A percentile compares a stretch with the other conserved stretches of the same genome.
Evolutionary conservation across 1,140 invertebrate genomes (phyloP).

Genomic region (Drosophila leontia): DNA sequence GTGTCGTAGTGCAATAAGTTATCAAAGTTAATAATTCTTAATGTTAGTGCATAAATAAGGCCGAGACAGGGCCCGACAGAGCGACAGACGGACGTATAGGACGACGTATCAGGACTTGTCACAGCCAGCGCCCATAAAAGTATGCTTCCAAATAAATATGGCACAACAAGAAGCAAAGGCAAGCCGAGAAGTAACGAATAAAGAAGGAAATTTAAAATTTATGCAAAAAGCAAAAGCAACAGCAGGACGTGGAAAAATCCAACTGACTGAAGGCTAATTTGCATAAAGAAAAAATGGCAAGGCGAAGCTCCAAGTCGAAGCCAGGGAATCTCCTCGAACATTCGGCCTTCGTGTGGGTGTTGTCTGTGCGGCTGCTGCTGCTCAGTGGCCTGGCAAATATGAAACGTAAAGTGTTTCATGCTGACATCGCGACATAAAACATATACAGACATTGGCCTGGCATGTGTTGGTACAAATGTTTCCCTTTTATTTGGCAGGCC

Average conservation of each 20-base stretch:
- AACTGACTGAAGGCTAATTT: constrained; percentile 67
- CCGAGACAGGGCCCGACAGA: constrained; percentile 6
- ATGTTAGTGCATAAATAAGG: constrained; percentile 83
- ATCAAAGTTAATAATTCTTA: constrained; percentile 84
- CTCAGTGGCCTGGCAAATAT: constrained; percentile 76
- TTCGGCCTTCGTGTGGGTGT: constrained; percentile 12
- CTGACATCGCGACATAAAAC: constrained; percentile 76
- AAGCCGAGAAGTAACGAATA: constrained; percentile 54
- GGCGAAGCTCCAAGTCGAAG: constrained; percentile 52
- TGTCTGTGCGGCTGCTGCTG: constrained; percentile 10
- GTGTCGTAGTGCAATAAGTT: constrained; percentile 74
- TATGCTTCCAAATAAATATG: constrained; percentile 56
- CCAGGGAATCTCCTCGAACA: constrained; percentile 2
- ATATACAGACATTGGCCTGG: constrained; percentile 13
- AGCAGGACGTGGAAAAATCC: constrained; percentile 34
- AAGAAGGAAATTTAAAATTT: constrained; percentile 78
- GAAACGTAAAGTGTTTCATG: constrained; percentile 75
- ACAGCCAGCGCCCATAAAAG: constrained; percentile 66
- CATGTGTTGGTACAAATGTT: constrained; percentile 61
- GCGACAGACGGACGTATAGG: constrained; percentile 6
- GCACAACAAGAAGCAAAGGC: constrained; percentile 14
- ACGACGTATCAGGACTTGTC: constrained; percentile 55
- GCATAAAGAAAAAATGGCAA: constrained; percentile 77
- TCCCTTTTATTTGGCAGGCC: constrained; percentile 72
- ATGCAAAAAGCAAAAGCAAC: constrained; percentile 68